Conservation (phyloP, 2,888 invertebrate species). For the Pristionchus mayeri region DNA sequence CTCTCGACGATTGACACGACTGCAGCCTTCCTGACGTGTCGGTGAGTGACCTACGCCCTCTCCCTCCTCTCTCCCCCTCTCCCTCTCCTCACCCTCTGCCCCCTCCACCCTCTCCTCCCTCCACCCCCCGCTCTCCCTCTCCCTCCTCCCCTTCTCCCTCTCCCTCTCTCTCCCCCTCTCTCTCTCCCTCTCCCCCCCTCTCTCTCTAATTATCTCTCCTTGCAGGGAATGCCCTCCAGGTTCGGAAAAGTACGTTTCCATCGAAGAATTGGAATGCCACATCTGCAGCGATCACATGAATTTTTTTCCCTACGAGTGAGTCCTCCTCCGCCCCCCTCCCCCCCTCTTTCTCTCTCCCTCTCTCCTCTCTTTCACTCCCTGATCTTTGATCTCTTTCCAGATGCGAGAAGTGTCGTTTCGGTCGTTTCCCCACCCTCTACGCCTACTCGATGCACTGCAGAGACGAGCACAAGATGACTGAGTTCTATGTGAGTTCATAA, state of each 20-base stretch:
- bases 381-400: constrained; percentile 53
- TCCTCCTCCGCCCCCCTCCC: neutral
- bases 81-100: too few species aligned
- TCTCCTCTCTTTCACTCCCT: neutral
- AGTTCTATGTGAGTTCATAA: constrained; percentile 63
- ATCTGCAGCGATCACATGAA: constrained; percentile 57
- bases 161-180: too few species aligned
- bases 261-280: constrained; percentile 59
- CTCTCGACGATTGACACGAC: neutral
- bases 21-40: constrained; percentile 1
- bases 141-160: too few species aligned
- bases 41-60: too few species aligned
- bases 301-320: constrained; percentile 60
- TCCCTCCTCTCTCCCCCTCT: too few species aligned
- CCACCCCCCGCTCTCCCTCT: too few species aligned
- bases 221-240: constrained; percentile 50
- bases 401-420: constrained; percentile 67
- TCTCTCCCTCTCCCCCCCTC: too few species aligned
- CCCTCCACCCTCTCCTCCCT: too few species aligned
- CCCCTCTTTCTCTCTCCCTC: neutral
- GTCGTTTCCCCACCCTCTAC: constrained; percentile 69
- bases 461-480: constrained; percentile 60
- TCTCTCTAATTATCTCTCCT: too few species aligned
- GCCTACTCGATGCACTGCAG: constrained; percentile 60
- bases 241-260: constrained; percentile 39